Percentiles rank a stretch among this genome's conserved stretches.
These are phyloP conservation scores for Ahaetulla prasina DNA, from an alignment of 2,113 vertebrate genomes.

Conservation along the genomic window DNA sequence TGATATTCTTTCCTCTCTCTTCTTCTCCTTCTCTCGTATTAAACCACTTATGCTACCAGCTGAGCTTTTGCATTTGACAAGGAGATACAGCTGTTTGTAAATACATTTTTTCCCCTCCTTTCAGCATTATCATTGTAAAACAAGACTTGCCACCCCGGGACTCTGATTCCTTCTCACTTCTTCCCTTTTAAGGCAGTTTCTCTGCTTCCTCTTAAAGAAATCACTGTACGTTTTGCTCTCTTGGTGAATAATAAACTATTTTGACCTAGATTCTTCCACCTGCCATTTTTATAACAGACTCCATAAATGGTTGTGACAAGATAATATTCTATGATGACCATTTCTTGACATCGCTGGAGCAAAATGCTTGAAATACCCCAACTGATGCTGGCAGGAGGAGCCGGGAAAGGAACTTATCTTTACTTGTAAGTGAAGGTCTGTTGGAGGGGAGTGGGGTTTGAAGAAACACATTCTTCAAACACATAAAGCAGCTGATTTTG, in stretches of 20 bases:
- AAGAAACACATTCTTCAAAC: constrained; percentile 18
- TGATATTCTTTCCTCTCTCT: background rate
- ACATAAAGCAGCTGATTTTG: constrained; percentile 37
- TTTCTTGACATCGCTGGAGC: constrained; percentile 44
- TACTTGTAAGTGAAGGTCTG: background rate
- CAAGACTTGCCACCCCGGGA: background rate
- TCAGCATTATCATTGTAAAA: constrained; percentile 20
- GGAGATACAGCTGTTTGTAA: background rate
- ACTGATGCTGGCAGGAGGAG: constrained; percentile 19
- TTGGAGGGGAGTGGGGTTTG: constrained; percentile 43
- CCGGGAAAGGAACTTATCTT: constrained; percentile 21
- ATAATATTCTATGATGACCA: constrained; percentile 45
- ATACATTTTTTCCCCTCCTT: background rate
- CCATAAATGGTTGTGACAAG: constrained; percentile 53
- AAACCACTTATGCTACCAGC: background rate
- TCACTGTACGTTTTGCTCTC: background rate
- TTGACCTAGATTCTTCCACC: constrained; percentile 19
- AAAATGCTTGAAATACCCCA: constrained; percentile 34
- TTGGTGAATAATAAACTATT: constrained; percentile 34
- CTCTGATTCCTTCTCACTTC: background rate
- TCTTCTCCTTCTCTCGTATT: background rate
- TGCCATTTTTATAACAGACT: constrained; percentile 20
- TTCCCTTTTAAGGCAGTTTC: background rate
- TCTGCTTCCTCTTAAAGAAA: background rate
- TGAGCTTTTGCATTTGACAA: background rate